Percentiles rank a stretch among this genome's conserved stretches.
Evolutionary conservation across 2,888 invertebrate genomes (phyloP).

Genomic region (Thelaira solivaga): DNA sequence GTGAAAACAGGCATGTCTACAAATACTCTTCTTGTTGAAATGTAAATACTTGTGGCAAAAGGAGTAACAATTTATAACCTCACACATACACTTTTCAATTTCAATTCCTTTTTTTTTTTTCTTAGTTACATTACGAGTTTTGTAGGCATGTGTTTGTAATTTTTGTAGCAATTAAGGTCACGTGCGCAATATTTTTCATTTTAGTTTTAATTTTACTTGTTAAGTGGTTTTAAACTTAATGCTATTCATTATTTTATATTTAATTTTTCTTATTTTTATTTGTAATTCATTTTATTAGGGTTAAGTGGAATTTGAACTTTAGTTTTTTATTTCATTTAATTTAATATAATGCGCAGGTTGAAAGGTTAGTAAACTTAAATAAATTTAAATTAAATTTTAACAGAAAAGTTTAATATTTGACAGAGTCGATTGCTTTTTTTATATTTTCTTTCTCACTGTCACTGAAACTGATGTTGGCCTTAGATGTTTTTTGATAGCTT

Average conservation of each 20-base stretch:
- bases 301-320: conserved; percentile 15
- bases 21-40: conserved; percentile 25
- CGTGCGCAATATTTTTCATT: conserved; percentile 33
- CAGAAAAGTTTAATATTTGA: too few species aligned
- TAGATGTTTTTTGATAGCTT: too few species aligned
- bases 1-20: conserved; percentile 14
- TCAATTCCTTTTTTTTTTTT: too few species aligned
- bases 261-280: too few species aligned
- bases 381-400: too few species aligned
- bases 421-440: too few species aligned
- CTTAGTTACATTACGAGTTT: not conserved
- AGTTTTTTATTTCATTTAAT: not conserved
- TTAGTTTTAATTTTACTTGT: conserved; percentile 26
- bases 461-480: too few species aligned
- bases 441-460: too few species aligned
- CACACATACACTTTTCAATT: not conserved
- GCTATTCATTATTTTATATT: conserved; percentile 27
- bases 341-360: not conserved
- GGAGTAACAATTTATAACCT: conserved; percentile 10
- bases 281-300: conserved; percentile 28
- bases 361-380: not conserved
- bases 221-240: conserved; percentile 33
- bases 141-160: not conserved
- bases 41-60: conserved; percentile 32
- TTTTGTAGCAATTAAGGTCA: conserved; percentile 47